Conservation (phyloP, 2,888 invertebrate genomes). For the Drosophila birchii region DNA sequence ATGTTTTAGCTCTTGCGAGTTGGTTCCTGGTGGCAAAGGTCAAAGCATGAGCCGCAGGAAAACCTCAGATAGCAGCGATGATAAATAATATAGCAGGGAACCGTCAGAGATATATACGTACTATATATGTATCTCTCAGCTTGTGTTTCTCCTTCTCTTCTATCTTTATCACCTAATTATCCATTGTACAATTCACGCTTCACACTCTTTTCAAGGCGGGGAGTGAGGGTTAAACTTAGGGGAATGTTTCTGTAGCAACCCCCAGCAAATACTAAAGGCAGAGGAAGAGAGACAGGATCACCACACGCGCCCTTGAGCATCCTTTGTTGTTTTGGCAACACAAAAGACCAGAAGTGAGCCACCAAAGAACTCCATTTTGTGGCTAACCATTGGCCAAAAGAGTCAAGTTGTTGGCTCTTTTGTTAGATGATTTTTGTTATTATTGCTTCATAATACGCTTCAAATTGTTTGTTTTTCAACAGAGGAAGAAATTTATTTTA, state of each 20-base stretch:
- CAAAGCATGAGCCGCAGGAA: constrained; percentile 62
- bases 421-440: constrained; percentile 29
- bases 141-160: not conserved
- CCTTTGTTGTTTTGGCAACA: constrained; percentile 27
- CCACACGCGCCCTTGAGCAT: constrained; percentile 26
- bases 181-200: constrained; percentile 54
- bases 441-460: constrained; percentile 16
- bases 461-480: constrained; percentile 4
- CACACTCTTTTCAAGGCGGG: constrained; percentile 4
- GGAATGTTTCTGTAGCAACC: constrained; percentile 47
- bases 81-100: constrained; percentile 21
- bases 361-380: constrained; percentile 67
- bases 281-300: not conserved
- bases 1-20: constrained; percentile 33
- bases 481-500: too few species aligned
- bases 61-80: constrained; percentile 18
- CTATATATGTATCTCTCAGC: not conserved
- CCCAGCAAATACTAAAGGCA: constrained; percentile 28
- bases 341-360: constrained; percentile 39
- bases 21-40: constrained; percentile 60
- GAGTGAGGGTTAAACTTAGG: constrained; percentile 28
- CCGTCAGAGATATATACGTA: constrained; percentile 8
- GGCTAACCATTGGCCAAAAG: constrained; percentile 65
- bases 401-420: constrained; percentile 59
- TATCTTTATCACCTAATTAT: constrained; percentile 66